Base-by-base conservation (phyloP, 2,888 invertebrate genomes). In the Campoletis raptor region DNA sequence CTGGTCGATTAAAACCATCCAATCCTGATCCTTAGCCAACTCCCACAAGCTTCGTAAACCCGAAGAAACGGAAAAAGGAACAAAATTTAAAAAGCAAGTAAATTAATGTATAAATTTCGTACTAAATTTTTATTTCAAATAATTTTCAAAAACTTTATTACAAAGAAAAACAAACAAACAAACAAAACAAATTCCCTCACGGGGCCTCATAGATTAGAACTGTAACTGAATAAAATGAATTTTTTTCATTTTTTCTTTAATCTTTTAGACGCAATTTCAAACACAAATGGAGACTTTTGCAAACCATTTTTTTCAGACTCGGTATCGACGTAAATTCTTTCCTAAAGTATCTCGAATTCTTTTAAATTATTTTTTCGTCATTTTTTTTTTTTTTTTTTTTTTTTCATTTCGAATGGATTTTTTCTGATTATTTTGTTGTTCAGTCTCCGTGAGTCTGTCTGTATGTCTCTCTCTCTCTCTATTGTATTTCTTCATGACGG, bases 401-500 rank as follows among this genome's bases (percentile, higher is more conserved):
- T 54, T 0, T 54, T 21, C 18, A 54, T 21, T 15, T 5, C 6
- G 5, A 15, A 6, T 61, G 5, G 15, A 30, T 61, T 61, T n/a
- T 18, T 67, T 10, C 18, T 21, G 0, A 73, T 73, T 10, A 21
- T 73, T 54, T 67, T 66, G 15, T 64, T 61, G 21, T 30, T 30
- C 30, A 52, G 21, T 78, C 37, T 80, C 69, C 37, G 24, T 24
- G 21, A 18, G 6, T 70, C 24, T 74, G 18, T 61, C n/a, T 54
- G 72, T 81, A 52, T 70, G 18, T 72, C 30, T 42, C 45, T 81
- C 48, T 73, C 57, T 48, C 69, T 79, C 36, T 48, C 52, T 86
- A 73, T 79, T 73, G 78, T 85, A 30, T 30, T 30, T 30, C 30
- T 30, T 88, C 84, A 88, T 87, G 80, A 85, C 81, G 82, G 64